Evolutionary conservation across 2,113 vertebrate genomes (phyloP).

Genomic region (Corvus hawaiiensis): DNA sequence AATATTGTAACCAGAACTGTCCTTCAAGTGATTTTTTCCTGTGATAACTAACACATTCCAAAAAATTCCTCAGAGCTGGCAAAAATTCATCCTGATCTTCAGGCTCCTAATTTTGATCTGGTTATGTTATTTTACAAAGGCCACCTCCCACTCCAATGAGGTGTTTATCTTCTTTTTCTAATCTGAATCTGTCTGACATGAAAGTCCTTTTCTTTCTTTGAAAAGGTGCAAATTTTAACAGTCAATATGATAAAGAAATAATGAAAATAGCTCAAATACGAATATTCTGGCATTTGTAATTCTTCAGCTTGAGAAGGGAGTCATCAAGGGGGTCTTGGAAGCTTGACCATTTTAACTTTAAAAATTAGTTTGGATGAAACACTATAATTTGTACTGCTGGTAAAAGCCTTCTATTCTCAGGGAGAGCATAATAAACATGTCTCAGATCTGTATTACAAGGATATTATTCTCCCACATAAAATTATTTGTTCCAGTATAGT

Average conservation of each 20-base stretch:
- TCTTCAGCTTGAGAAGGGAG: background rate
- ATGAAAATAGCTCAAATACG: background rate
- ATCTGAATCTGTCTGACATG: background rate
- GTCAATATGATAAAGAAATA: background rate
- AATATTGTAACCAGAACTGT: background rate
- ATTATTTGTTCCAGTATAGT: background rate
- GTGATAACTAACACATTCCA: background rate
- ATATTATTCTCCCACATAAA: background rate
- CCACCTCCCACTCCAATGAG: rapidly evolving
- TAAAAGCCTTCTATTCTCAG: background rate
- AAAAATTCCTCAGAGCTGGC: background rate
- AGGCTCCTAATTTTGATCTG: background rate
- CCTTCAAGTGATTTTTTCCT: background rate
- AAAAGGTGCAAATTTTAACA: background rate
- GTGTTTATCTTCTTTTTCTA: background rate
- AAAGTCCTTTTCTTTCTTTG: background rate
- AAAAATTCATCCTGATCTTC: background rate
- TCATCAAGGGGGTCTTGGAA: background rate
- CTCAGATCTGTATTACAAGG: background rate
- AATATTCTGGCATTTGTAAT: background rate
- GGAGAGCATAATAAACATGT: background rate
- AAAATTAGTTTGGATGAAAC: background rate
- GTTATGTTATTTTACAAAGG: background rate
- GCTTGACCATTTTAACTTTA: background rate
- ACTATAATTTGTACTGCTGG: background rate